Evolutionary conservation across 2,888 invertebrate species (phyloP).

Genomic region (Scrobipalpa atriplicella): DNA sequence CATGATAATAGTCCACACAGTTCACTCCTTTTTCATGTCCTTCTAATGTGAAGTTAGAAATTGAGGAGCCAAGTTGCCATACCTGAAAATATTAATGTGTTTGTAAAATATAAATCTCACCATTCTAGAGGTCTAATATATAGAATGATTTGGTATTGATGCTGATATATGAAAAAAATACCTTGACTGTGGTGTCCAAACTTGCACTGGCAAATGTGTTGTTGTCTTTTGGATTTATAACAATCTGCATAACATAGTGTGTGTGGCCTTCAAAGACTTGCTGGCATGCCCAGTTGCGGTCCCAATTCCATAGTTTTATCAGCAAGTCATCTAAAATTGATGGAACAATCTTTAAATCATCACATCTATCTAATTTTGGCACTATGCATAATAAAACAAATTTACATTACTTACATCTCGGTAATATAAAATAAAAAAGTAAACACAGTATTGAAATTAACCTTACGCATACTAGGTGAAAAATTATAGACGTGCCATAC

Average conservation of each 20-base stretch:
- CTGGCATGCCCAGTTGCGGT: constrained; percentile 98
- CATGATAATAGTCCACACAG: constrained; percentile 99
- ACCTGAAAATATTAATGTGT: constrained; percentile 78
- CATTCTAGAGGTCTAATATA: neutral
- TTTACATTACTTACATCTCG: no score
- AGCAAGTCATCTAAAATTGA: constrained; percentile 94
- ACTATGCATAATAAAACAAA: no score
- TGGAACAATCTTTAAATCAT: neutral
- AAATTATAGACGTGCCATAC: no score
- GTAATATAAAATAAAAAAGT: neutral
- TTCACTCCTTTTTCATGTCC: constrained; percentile 99
- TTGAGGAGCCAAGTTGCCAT: constrained; percentile 99
- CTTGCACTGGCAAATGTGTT: constrained; percentile 99
- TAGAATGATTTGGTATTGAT: neutral
- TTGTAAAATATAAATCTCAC: neutral
- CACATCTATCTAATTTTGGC: no score
- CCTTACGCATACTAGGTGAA: no score
- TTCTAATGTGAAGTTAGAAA: constrained; percentile 98
- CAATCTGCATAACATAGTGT: constrained; percentile 99
- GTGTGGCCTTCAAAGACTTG: constrained; percentile 99
- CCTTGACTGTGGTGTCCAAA: constrained; percentile 97
- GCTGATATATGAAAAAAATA: constrained; percentile 32
- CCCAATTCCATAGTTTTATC: constrained; percentile 99
- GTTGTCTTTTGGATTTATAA: constrained; percentile 99
- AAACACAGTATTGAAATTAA: constrained; percentile 30